Evolutionary conservation across 2,888 invertebrate genomes (phyloP).

Genomic region (Meganola albula): DNA sequence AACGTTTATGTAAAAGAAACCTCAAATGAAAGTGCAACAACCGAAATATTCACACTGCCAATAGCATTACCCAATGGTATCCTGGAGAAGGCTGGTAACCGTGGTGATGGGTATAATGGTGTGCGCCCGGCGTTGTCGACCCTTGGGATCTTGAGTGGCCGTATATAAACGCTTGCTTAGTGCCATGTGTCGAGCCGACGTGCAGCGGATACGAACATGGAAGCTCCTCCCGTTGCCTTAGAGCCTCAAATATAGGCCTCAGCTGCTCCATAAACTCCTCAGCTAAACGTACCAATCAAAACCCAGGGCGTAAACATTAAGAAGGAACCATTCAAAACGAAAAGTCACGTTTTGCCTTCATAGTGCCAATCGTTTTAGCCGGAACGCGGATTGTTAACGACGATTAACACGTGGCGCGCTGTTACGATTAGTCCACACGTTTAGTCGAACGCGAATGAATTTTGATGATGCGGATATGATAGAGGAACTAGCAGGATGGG

Average conservation of each 20-base stretch:
- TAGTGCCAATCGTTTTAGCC: conserved; percentile 71
- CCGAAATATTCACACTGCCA: conserved; percentile 57
- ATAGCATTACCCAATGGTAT: conserved; percentile 85
- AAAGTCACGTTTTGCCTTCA: conserved; percentile 53
- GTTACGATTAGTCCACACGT: conserved; percentile 67
- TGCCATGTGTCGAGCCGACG: conserved; percentile 84
- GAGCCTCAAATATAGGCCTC: conserved; percentile 96
- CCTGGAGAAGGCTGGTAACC: conserved; percentile 84
- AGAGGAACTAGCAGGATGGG: conserved; percentile 64
- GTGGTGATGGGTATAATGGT: conserved; percentile 80
- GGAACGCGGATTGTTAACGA: conserved; percentile 49
- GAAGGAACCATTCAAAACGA: conserved; percentile 45
- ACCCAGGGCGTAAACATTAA: conserved; percentile 62
- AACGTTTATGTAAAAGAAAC: conserved; percentile 39
- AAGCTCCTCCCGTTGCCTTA: conserved; percentile 93
- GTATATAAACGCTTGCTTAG: conserved; percentile 79
- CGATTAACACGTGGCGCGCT: conserved; percentile 46
- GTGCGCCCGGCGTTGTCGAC: conserved; percentile 80
- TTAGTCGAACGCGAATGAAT: conserved; percentile 52
- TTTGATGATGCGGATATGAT: conserved; percentile 54
- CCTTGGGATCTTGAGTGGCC: conserved; percentile 80
- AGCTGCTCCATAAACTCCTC: conserved; percentile 96
- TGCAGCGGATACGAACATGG: conserved; percentile 94
- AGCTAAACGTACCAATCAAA: conserved; percentile 81
- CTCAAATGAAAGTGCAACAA: conserved; percentile 47